Conservation (phyloP, 2,797 vertebrate genomes). For the Micropoecilia bifurca region DNA sequence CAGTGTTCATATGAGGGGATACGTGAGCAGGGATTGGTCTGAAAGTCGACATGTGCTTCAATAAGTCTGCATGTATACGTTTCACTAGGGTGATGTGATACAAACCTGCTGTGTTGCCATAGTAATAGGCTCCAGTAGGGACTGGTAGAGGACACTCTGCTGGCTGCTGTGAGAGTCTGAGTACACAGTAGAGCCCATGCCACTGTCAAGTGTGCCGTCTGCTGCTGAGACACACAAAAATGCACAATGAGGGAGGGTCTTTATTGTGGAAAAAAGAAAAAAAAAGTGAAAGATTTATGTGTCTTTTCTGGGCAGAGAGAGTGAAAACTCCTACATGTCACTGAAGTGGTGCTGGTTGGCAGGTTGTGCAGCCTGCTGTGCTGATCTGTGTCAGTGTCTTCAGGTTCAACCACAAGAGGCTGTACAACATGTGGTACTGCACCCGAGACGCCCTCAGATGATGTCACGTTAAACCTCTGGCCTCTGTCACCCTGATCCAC, state of each 20-base stretch:
- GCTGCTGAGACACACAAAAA: slow-evolving; percentile 81
- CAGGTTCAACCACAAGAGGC: slow-evolving; percentile 79
- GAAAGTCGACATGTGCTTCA: slow-evolving; percentile 25
- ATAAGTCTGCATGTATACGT: slow-evolving; percentile 39
- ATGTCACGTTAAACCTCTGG: slow-evolving; percentile 53
- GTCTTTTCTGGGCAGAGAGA: background rate
- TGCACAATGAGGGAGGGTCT: background rate
- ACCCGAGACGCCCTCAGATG: slow-evolving; percentile 79
- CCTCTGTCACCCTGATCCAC: slow-evolving; percentile 77
- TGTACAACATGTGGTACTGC: slow-evolving; percentile 80
- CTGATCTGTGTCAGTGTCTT: slow-evolving; percentile 89
- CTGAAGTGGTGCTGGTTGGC: slow-evolving; percentile 88
- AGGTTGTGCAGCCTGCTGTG: slow-evolving; percentile 82
- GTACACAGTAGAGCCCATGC: slow-evolving; percentile 94
- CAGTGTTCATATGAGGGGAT: slow-evolving; percentile 15
- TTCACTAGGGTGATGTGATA: slow-evolving; percentile 65
- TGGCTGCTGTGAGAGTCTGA: slow-evolving; percentile 96
- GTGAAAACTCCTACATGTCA: slow-evolving; percentile 85
- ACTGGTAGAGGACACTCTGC: slow-evolving; percentile 91
- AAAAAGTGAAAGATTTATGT: slow-evolving; percentile 26
- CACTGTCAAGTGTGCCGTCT: slow-evolving; percentile 93
- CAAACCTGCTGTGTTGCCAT: slow-evolving; percentile 87
- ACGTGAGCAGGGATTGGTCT: slow-evolving; percentile 2
- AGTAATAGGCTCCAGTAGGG: slow-evolving; percentile 85
- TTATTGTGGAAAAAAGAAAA: too few relatives aligned